Conservation (phyloP, 2,113 vertebrate genomes). For the Tupaia chinensis region DNA sequence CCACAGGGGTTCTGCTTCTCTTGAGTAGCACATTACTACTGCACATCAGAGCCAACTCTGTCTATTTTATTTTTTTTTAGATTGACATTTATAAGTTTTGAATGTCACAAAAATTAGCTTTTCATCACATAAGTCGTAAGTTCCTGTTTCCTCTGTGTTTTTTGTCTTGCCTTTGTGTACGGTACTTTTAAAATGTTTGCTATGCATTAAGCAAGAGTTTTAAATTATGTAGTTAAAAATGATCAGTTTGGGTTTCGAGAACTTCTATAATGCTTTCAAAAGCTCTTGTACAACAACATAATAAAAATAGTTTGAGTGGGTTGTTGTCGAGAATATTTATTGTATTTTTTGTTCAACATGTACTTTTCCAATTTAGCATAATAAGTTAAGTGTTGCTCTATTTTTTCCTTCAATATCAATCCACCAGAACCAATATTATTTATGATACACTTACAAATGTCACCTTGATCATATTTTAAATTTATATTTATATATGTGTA, state of each 20-base stretch:
- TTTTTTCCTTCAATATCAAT: background rate
- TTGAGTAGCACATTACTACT: too few species aligned
- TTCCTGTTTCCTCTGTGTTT: background rate
- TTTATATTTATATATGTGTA: background rate
- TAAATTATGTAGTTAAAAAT: background rate
- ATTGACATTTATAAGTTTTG: background rate
- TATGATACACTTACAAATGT: background rate
- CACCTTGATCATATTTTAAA: background rate
- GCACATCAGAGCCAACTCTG: too few species aligned
- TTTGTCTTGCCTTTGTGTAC: background rate
- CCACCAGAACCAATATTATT: background rate
- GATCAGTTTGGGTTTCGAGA: background rate
- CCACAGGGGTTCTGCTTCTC: too few species aligned
- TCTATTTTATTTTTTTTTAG: background rate
- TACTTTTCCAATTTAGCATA: background rate
- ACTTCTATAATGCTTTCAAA: background rate
- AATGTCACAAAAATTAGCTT: background rate
- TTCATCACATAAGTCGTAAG: background rate
- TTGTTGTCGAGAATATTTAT: background rate
- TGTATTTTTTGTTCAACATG: background rate
- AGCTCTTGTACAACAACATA: background rate
- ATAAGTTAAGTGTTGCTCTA: background rate
- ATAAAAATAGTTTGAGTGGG: background rate
- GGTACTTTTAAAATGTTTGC: background rate
- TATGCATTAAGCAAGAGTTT: background rate